Conservation (phyloP, 92 coral and sea anemone species). For the Porites cylindrica region DNA sequence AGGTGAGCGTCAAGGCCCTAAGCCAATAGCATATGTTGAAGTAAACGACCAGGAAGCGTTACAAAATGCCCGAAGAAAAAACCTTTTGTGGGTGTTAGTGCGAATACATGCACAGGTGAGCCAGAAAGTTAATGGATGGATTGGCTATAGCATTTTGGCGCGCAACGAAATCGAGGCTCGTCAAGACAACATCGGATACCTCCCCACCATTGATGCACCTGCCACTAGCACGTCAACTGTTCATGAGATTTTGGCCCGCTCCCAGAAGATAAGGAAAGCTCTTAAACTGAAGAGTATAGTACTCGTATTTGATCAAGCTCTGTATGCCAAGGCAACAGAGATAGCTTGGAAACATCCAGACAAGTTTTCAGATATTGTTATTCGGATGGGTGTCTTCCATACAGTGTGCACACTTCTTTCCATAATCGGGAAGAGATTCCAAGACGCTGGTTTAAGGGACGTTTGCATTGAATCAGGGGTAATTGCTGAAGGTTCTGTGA, state of each 20-base stretch:
- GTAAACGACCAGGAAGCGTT: conserved; percentile 12
- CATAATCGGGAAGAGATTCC: background rate
- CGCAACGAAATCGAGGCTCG: conserved; percentile 17
- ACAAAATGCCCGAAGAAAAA: conserved; percentile 35
- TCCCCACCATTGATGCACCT: conserved; percentile 71
- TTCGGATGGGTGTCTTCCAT: conserved; percentile 65
- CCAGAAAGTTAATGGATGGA: conserved; percentile 61
- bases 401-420: conserved; percentile 50
- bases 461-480: conserved; percentile 69
- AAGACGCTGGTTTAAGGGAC: conserved; percentile 68
- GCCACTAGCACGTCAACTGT: conserved; percentile 73
- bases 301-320: conserved; percentile 74
- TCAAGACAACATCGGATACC: conserved; percentile 68
- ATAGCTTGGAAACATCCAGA: conserved; percentile 67
- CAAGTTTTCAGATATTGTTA: conserved; percentile 42
- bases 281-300: conserved; percentile 51
- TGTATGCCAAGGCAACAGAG: conserved; percentile 69
- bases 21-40: conserved; percentile 34
- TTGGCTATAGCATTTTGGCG: conserved; percentile 67
- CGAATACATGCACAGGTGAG: conserved; percentile 43
- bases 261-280: conserved; percentile 52
- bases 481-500: conserved; percentile 68
- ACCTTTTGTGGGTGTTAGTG: conserved; percentile 44
- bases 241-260: conserved; percentile 40
- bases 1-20: conserved; percentile 57